These are phyloP conservation scores for Sussaba pulchella DNA, from an alignment of 2,888 invertebrate species.

Conservation along the genomic window DNA sequence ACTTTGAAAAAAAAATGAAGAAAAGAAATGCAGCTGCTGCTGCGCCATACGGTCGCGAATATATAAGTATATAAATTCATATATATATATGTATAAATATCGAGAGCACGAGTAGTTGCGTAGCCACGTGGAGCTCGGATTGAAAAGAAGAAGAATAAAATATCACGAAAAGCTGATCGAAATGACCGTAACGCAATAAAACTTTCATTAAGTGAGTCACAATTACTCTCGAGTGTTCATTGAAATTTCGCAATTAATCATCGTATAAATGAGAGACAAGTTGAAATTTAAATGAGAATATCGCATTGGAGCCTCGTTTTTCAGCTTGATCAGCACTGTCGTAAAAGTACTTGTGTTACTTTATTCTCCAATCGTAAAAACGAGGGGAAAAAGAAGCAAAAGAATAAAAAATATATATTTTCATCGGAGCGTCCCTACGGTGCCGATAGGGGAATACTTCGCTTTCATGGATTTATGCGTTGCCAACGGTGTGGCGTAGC, in stretches of 20 bases:
- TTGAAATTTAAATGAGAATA: neutral
- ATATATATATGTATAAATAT: neutral
- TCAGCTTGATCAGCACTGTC: no score
- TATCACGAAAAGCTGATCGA: neutral
- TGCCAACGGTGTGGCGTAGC: neutral
- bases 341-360: no score
- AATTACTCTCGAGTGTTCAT: neutral
- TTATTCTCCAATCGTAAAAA: no score
- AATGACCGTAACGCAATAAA: slow-evolving; percentile 29
- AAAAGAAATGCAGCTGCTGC: neutral
- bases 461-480: neutral
- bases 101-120: neutral
- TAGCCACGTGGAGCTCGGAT: slow-evolving; percentile 2
- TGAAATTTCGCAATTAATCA: slow-evolving; percentile 27
- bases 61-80: no score
- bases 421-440: no score
- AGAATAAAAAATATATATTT: no score
- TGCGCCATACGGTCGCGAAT: slow-evolving; percentile 8
- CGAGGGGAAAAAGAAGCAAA: no score
- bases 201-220: slow-evolving; percentile 12
- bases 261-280: neutral
- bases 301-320: neutral
- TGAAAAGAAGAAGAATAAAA: slow-evolving; percentile 32
- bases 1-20: slow-evolving; percentile 1
- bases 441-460: no score